Evolutionary conservation across 2,888 invertebrate species (phyloP).

Genomic region (Andrena chrysosceles): DNA sequence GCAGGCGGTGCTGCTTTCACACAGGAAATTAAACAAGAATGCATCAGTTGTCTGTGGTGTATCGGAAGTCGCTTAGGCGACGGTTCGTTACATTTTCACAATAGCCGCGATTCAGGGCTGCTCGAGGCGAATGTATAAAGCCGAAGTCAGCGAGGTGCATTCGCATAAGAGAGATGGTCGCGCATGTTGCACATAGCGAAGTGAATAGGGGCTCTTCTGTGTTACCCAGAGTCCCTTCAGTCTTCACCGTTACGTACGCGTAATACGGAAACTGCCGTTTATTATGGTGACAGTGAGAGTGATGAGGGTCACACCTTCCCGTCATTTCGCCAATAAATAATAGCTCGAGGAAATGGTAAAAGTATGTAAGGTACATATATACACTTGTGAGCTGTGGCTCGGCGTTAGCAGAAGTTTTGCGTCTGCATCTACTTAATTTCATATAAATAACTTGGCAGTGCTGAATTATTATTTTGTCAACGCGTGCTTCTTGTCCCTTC

Average conservation of each 20-base stretch:
- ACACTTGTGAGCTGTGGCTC: too few relatives aligned
- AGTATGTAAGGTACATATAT: not conserved
- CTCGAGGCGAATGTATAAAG: constrained; percentile 16
- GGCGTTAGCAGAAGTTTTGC: too few relatives aligned
- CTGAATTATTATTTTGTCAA: too few relatives aligned
- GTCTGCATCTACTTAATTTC: not conserved
- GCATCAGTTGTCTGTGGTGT: constrained; percentile 27
- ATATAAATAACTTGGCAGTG: not conserved
- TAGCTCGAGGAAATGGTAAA: not conserved
- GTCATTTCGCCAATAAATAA: too few relatives aligned
- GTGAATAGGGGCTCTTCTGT: constrained; percentile 6
- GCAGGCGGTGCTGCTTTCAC: constrained; percentile 13
- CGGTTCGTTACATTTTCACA: constrained; percentile 50
- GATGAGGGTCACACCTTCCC: not conserved
- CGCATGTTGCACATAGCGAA: constrained; percentile 16
- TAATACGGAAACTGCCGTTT: not conserved
- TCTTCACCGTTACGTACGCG: not conserved
- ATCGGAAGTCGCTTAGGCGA: constrained; percentile 45
- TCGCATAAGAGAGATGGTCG: constrained; percentile 18
- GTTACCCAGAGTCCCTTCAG: not conserved
- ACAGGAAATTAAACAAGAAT: constrained; percentile 57
- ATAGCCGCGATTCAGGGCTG: constrained; percentile 25
- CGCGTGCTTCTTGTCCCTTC: not conserved
- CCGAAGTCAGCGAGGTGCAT: constrained; percentile 35
- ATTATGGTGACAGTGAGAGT: not conserved